These are phyloP conservation scores for Potamilus streckersoni DNA, from an alignment of 1,140 invertebrate genomes.

Conservation along the genomic window DNA sequence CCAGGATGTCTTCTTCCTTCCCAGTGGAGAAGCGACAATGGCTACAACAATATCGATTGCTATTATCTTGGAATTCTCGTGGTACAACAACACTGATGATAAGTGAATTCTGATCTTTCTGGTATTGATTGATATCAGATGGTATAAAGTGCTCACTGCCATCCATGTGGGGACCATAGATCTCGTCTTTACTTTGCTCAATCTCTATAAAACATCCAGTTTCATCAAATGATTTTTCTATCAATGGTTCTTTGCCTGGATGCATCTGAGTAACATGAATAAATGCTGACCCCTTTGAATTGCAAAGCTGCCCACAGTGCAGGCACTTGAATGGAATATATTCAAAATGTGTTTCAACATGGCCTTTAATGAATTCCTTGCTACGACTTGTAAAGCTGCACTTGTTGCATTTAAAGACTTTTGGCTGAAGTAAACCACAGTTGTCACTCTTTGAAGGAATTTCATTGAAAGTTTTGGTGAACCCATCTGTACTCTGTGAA, in stretches of 20 bases:
- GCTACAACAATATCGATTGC: constrained; percentile 45
- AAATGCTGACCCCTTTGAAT: constrained; percentile 31
- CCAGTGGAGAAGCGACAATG: constrained; percentile 49
- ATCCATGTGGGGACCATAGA: too few relatives aligned
- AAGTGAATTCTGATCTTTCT: constrained; percentile 12
- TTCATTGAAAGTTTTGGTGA: too few relatives aligned
- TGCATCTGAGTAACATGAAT: constrained; percentile 43
- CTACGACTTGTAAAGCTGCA: constrained; percentile 39
- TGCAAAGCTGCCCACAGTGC: constrained; percentile 40
- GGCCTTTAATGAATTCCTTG: constrained; percentile 43
- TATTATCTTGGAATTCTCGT: constrained; percentile 15
- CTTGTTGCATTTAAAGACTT: constrained; percentile 6
- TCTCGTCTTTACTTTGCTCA: too few relatives aligned
- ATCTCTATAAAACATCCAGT: constrained; percentile 30
- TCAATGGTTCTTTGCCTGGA: constrained; percentile 33
- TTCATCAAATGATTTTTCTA: constrained; percentile 39
- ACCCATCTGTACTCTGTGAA: too few relatives aligned
- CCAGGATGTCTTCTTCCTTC: constrained; percentile 39
- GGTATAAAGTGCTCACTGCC: neutral
- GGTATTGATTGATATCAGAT: constrained; percentile 2
- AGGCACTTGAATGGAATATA: constrained; percentile 46
- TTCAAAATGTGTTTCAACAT: constrained; percentile 49
- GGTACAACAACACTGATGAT: constrained; percentile 45
- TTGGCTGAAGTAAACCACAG: too few relatives aligned
- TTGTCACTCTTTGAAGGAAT: too few relatives aligned